phyloP scores from a whole-genome alignment of 2,888 invertebrate genomes.

The Adela reaumurella region DNA sequence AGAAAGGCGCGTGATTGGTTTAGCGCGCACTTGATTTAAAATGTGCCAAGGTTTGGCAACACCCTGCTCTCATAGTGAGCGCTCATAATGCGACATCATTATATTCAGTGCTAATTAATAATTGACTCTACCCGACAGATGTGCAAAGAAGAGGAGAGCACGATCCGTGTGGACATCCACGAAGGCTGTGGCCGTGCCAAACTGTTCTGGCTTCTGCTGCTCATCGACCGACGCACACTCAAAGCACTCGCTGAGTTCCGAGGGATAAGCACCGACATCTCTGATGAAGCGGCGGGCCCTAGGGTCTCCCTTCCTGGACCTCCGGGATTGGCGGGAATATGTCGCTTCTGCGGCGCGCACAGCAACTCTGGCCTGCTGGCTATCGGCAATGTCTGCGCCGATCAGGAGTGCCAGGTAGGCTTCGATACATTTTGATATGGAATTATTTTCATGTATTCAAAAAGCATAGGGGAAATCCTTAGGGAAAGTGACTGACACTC shows the following conservation, averaged over 20 bases:
- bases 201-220: slow-evolving; percentile 88
- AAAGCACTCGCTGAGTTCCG: slow-evolving; percentile 91
- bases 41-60: too few relatives aligned
- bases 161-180: slow-evolving; percentile 95
- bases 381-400: slow-evolving; percentile 90
- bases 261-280: slow-evolving; percentile 58
- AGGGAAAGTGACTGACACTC: too few relatives aligned
- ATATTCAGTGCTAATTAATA: too few relatives aligned
- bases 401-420: slow-evolving; percentile 85
- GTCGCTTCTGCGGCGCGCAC: slow-evolving; percentile 87
- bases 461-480: too few relatives aligned
- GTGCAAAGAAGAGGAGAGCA: slow-evolving; percentile 94
- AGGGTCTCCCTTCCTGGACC: slow-evolving; percentile 18
- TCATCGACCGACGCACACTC: slow-evolving; percentile 90
- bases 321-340: slow-evolving; percentile 63
- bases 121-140: too few relatives aligned
- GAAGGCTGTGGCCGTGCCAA: slow-evolving; percentile 95
- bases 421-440: too few relatives aligned
- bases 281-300: slow-evolving; percentile 13
- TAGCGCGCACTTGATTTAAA: too few relatives aligned
- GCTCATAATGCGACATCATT: too few relatives aligned
- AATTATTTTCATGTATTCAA: too few relatives aligned
- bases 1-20: too few relatives aligned
- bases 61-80: too few relatives aligned
- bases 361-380: slow-evolving; percentile 81